A percentile compares a stretch with the other conserved stretches of the same genome.
Evolutionary conservation across 2,797 vertebrate genomes (phyloP).

Genomic region (Acrocephalus scirpaceus): DNA sequence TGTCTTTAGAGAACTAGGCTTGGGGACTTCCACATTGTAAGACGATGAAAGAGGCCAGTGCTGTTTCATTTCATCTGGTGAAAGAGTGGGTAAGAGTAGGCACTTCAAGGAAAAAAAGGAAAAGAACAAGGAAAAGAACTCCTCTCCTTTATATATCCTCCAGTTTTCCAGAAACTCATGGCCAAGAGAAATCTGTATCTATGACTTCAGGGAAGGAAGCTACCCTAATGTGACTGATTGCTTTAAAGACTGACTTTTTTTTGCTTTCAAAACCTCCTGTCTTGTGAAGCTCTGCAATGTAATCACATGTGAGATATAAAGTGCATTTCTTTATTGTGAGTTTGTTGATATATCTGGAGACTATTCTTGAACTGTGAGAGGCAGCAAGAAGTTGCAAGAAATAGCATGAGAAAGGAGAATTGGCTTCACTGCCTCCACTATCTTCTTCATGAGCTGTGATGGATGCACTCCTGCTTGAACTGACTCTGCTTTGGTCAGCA

Average conservation of each 20-base stretch:
- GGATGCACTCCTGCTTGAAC: neutral
- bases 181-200: neutral
- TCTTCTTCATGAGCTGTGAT: neutral
- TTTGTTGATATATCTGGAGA: neutral
- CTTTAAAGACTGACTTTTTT: neutral
- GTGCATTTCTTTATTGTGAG: neutral
- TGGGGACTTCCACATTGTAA: neutral
- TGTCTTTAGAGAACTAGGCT: neutral
- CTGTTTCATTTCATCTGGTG: neutral
- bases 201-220: neutral
- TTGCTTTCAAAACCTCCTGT: neutral
- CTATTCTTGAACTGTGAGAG: neutral
- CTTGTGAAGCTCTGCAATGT: neutral
- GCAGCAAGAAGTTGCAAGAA: neutral
- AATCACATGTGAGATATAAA: neutral
- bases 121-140: neutral
- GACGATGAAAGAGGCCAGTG: neutral
- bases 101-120: neutral
- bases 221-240: neutral
- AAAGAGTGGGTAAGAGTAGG: neutral
- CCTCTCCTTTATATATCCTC: neutral
- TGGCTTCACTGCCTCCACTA: neutral
- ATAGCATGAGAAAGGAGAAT: neutral
- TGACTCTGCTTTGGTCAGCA: neutral
- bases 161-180: neutral